Evolutionary conservation across 2,888 invertebrate species (phyloP).

Genomic region (Trissolcus japonicus): DNA sequence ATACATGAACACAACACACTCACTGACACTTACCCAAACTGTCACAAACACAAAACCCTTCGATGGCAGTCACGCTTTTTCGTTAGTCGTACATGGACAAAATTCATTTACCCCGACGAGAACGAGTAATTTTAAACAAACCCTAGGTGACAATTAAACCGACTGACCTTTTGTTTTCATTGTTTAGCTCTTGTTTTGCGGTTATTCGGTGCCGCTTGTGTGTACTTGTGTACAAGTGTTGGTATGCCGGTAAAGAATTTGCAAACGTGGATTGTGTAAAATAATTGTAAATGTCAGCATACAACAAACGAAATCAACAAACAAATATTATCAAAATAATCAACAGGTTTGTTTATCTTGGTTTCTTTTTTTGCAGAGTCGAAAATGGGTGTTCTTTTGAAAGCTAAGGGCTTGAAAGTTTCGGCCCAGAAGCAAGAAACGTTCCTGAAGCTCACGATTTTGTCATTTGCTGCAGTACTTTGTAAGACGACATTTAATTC

Average conservation of each 20-base stretch:
- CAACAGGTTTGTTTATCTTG: not conserved
- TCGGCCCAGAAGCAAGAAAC: conserved; percentile 89
- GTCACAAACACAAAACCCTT: no score
- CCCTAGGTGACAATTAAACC: conserved; percentile 17
- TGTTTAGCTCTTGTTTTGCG: not conserved
- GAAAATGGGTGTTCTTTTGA: conserved; percentile 72
- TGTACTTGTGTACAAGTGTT: conserved; percentile 4
- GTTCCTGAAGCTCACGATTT: conserved; percentile 88
- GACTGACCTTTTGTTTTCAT: not conserved
- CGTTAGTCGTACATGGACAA: conserved; percentile 37
- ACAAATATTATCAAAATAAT: not conserved
- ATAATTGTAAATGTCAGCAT: not conserved
- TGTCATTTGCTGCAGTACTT: conserved; percentile 93
- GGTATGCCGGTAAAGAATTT: conserved; percentile 60
- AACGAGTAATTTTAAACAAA: conserved; percentile 20
- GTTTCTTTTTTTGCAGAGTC: no score
- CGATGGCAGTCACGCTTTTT: conserved; percentile 43
- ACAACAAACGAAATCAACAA: not conserved
- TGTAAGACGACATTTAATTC: conserved; percentile 82
- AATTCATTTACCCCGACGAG: conserved; percentile 30
- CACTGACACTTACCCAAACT: no score
- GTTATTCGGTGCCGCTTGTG: not conserved
- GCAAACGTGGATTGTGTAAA: conserved; percentile 68
- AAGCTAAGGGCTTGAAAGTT: conserved; percentile 75
- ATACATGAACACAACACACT: no score